These are phyloP conservation scores for Anagrus nilaparvatae DNA, from an alignment of 1,140 invertebrate genomes.

Conservation along the genomic window DNA sequence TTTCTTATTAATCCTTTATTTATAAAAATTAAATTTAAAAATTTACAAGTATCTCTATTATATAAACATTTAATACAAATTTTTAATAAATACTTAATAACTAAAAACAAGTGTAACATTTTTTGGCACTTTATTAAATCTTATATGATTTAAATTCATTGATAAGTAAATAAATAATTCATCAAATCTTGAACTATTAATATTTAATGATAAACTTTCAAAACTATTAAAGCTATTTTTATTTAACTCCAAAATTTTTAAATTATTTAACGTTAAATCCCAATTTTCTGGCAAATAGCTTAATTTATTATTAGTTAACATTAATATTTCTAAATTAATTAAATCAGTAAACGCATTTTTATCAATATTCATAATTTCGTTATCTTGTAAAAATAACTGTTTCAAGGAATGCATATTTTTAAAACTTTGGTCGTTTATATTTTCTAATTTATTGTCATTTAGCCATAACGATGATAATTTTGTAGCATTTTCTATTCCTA, in stretches of 20 bases:
- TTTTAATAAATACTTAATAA: too few species aligned
- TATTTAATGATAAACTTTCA: background rate
- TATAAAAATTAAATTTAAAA: background rate
- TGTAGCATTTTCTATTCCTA: background rate
- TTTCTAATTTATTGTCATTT: constrained; percentile 9
- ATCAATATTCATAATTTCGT: constrained; percentile 4
- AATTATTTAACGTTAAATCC: background rate
- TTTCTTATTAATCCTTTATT: background rate
- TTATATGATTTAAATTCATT: constrained; percentile 1
- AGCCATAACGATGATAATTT: constrained; percentile 2
- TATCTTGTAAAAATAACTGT: constrained; percentile 11
- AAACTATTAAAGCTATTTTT: constrained; percentile 6
- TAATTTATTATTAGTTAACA: constrained; percentile 13
- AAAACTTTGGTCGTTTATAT: background rate
- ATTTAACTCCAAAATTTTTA: constrained; percentile 10
- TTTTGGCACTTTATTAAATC: background rate
- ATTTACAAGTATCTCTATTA: too few species aligned
- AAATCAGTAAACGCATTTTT: background rate
- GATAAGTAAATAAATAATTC: constrained; percentile 12
- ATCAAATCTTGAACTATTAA: background rate
- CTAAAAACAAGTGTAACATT: background rate
- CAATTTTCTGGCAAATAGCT: background rate
- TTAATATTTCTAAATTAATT: constrained; percentile 6
- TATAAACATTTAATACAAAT: too few species aligned
- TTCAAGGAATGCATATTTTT: background rate